Base-by-base conservation (phyloP, 2,113 vertebrate genomes). In the Poeciliopsis retropinna region DNA sequence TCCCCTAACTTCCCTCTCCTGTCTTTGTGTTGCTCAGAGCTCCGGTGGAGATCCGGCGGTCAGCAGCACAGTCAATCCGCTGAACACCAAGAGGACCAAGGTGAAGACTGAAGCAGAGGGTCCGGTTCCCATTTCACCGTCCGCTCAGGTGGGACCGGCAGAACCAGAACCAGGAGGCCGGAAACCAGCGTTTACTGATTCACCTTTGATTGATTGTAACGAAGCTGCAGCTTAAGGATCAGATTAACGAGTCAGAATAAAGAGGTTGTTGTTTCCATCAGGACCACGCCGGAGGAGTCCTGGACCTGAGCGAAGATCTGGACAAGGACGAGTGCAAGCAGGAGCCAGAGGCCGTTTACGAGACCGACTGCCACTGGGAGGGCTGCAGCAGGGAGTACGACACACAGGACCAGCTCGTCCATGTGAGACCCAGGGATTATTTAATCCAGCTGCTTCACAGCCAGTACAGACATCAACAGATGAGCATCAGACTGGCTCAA, bases 341-440 rank as follows among this genome's bases (percentile, higher is more conserved):
- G 90, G 98, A 99, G 88, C 95, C 97, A 0, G 98, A 99, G 85
- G 96, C 96, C 87, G 90, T 99, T 84, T 99, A 99, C 25, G 98
- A 99, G 93, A 99, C 98, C 17, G 97, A 97, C 92, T 99, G 98
- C 88, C 98, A 97, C 93, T 99, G 98, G 98, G 98, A 98, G 83
- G 96, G 95, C 82, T 99, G 98, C 79, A 89, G 87, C 85, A 97
- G 96, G 93, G 98, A 99, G 92, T 97, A 96, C 0, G 97, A 98
- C 92, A 98, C 96, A 65, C 98, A 99, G 92, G 98, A 99, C 72
- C 98, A 99, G 79, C 96, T 99, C 1, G 98, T 99, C 65, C 98
- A 99, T 41, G 98, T 99, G 91, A 98, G 98, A 83, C 1, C 14
- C 39, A 41, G 14, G 39, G 39, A 41, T 41, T 41, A 41, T 41